phyloP scores from a whole-genome alignment of 2,888 invertebrate genomes.

The Chaetogeoica ovagalla region DNA sequence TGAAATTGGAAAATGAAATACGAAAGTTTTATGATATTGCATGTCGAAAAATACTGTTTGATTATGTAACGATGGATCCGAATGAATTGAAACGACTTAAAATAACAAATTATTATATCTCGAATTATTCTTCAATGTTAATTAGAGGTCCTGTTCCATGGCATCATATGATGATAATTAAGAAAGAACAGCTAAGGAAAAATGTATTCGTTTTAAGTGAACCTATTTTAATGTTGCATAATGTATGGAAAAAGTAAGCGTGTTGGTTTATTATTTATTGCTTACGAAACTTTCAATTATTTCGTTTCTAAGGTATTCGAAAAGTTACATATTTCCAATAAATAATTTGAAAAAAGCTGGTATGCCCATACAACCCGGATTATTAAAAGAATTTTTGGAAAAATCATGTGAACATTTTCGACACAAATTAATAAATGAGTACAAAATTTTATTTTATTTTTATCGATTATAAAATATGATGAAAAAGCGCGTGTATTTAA shows the following conservation, averaged over 20 bases:
- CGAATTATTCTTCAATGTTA: slow-evolving; percentile 65
- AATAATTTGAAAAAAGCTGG: slow-evolving; percentile 64
- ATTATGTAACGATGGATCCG: slow-evolving; percentile 73
- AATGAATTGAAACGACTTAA: slow-evolving; percentile 66
- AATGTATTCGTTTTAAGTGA: slow-evolving; percentile 74
- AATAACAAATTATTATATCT: slow-evolving; percentile 58
- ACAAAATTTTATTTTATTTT: not conserved
- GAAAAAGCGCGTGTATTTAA: too few relatives aligned
- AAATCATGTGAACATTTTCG: slow-evolving; percentile 38
- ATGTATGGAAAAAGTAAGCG: slow-evolving; percentile 65
- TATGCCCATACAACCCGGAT: slow-evolving; percentile 69
- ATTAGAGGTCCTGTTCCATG: slow-evolving; percentile 86
- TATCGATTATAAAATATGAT: too few relatives aligned
- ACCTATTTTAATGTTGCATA: slow-evolving; percentile 69
- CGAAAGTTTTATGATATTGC: slow-evolving; percentile 15
- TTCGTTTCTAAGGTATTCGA: slow-evolving; percentile 63
- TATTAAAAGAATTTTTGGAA: slow-evolving; percentile 56
- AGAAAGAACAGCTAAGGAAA: slow-evolving; percentile 68
- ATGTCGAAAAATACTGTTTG: slow-evolving; percentile 61
- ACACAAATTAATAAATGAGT: slow-evolving; percentile 66
- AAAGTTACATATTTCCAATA: slow-evolving; percentile 69
- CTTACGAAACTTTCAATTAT: too few relatives aligned
- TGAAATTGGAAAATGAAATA: slow-evolving; percentile 19
- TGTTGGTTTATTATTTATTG: slow-evolving; percentile 1
- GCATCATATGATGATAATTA: slow-evolving; percentile 69